Base-by-base conservation (phyloP, 2,888 invertebrate species). In the Himalopsyche anomala region DNA sequence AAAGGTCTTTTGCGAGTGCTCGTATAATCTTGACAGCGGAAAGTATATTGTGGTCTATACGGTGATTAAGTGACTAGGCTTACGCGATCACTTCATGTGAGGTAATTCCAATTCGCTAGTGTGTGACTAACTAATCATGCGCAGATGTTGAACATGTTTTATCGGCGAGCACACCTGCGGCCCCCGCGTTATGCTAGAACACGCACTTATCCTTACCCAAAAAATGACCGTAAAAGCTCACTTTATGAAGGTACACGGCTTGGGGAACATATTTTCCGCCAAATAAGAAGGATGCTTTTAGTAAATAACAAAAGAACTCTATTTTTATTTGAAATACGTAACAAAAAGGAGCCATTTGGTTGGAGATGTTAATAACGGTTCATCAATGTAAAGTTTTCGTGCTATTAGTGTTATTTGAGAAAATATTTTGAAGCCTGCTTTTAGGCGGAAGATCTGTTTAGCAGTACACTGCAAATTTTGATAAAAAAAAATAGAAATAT, bases 151-250 rank as follows among this genome's bases (percentile, higher is more conserved):
- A 83, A 80, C 83, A 56, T 82, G 85, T 84, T 85, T 87, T 85
- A 87, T 84, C 85, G 84, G 79, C 36, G 28, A 82, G 28, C 74
- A 82, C 87, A 87, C 85, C 85, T 87, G 87, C 84, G 82, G 38
- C 81, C 55, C 28, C 40, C 80, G 42, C 45, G 84, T 86, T 86
- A 84, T 85, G 84, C 85, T 62, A 28, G 51, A 54, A 82, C 87
- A 87, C 87, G 87, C 87, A 87, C 85, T 81, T 87, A 83, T 82
- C 84, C 84, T 84, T 79, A 51, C 82, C 84, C 86, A 84, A 86
- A 87, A 85, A 87, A 85, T 83, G 84, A 87, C 84, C 83, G 40
- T 84, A 84, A 87, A 87, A 85, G 84, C 74, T 84, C 81, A 85
- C 85, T 85, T 87, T 85, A 87, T 85, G 85, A 56, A 81, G 69